Evolutionary conservation across 2,888 invertebrate species (phyloP), one percentile per base, ranked within the genome.

Genomic region (Lacanobia oleracea): DNA sequence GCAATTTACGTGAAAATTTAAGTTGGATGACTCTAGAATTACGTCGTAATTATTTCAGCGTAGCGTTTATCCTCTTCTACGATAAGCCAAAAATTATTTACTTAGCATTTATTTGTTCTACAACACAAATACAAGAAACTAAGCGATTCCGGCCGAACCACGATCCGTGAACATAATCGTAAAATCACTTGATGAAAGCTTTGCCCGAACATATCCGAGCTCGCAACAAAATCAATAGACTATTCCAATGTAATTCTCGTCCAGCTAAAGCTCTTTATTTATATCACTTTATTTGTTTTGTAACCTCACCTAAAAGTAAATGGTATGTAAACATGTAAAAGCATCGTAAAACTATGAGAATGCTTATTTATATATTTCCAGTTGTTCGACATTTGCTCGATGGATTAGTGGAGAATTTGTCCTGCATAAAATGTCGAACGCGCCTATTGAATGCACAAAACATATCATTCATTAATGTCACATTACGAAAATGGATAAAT

Each of bases 401-500:
- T 80, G 68, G 65, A 79, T 86, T 56, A 79, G 64, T 70, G 61
- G 48, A 76, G 75, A 79, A 86, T 86, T 86, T 84, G 84, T 83
- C 75, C 69, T 63, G 75, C 73, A 78, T 83, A 79, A 74, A 79
- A 80, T 82, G 70, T 77, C 68, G 79, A 64, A 75, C 73, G 72
- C 79, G 78, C 75, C 72, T 80, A 86, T 87, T 88, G 88, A 89
- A 91, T 91, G 84, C 88, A 86, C 85, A 90, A 89, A 84, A 86
- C 82, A 86, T 83, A 81, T 86, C 87, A 89, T 90, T 88, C 88
- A 87, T 90, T 90, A 89, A 87, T 88, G 90, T 91, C 90, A 88
- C 88, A 89, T 91, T 88, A 91, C 87, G 81, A 87, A 90, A 89
- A 90, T 89, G 88, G 86, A 90, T 89, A 87, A 83, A 88, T 86